Conservation (phyloP, 2,888 invertebrate species). For the Leptinotarsa juncta region DNA sequence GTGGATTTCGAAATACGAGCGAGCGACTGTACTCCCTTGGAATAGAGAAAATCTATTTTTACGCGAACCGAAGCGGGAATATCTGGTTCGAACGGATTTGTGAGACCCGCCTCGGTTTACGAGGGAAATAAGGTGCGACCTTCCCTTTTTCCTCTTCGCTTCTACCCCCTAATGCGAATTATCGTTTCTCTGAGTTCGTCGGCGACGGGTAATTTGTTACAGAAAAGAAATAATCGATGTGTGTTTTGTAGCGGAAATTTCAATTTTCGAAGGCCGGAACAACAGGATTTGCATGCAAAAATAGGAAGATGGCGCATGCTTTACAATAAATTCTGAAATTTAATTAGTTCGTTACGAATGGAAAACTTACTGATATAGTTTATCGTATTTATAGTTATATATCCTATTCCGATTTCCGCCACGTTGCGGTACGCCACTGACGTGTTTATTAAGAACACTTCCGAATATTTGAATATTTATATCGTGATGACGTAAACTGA, state of each 20-base stretch:
- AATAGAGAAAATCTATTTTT: slow-evolving; percentile 27
- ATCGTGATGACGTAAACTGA: background rate
- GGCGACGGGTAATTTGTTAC: background rate
- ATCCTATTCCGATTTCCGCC: background rate
- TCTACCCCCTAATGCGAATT: background rate
- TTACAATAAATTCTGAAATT: too few species aligned
- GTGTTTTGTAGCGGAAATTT: background rate
- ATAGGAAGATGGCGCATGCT: background rate
- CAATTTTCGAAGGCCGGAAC: too few species aligned
- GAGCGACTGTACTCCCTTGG: background rate
- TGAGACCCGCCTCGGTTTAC: background rate
- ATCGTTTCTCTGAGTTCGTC: background rate
- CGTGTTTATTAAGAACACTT: background rate
- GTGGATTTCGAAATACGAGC: background rate
- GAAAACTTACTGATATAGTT: too few species aligned
- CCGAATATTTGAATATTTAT: slow-evolving; percentile 12
- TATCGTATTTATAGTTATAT: background rate
- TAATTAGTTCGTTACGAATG: too few species aligned
- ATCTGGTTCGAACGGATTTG: slow-evolving; percentile 27
- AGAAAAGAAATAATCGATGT: background rate
- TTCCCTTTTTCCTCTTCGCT: background rate
- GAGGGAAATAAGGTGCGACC: background rate
- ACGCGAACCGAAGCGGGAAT: background rate
- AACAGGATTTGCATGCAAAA: background rate
- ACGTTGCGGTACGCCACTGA: background rate